These are phyloP conservation scores for Trichopoda pennipes DNA, from an alignment of 2,888 invertebrate genomes.

Conservation along the genomic window DNA sequence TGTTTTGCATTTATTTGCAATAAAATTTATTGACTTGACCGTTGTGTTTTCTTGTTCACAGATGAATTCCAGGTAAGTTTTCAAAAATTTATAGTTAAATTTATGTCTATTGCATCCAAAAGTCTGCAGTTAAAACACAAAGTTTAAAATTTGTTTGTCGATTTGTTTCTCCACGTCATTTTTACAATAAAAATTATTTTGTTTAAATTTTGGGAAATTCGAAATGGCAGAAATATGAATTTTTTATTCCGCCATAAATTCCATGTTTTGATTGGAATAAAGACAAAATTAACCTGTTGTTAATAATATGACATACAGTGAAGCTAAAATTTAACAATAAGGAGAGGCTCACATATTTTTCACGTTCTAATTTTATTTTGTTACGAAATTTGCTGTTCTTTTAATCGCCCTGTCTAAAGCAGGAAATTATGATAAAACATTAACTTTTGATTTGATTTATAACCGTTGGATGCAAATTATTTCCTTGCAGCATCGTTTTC, in stretches of 20 bases:
- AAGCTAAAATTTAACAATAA: no score
- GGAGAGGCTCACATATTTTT: no score
- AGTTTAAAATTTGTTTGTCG: neutral
- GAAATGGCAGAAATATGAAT: conserved; percentile 21
- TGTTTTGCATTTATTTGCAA: neutral
- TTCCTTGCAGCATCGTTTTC: no score
- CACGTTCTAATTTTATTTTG: no score
- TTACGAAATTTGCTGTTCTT: no score
- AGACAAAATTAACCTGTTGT: no score
- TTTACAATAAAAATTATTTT: conserved; percentile 36
- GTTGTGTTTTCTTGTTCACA: neutral
- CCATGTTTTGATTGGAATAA: conserved; percentile 31
- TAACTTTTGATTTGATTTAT: no score
- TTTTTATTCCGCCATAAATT: conserved; percentile 43
- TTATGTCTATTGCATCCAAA: conserved; percentile 11
- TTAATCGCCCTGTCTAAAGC: no score
- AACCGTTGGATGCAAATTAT: no score
- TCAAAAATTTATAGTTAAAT: conserved; percentile 25
- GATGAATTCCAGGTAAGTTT: conserved; percentile 32
- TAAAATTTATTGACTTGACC: conserved; percentile 27
- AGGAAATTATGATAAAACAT: no score
- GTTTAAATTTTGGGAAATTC: conserved; percentile 27
- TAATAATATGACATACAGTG: no score
- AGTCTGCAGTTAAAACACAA: conserved; percentile 1
- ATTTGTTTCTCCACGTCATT: conserved; percentile 3